Base-by-base conservation (phyloP, 2,888 invertebrate species). In the Acleris holmiana region DNA sequence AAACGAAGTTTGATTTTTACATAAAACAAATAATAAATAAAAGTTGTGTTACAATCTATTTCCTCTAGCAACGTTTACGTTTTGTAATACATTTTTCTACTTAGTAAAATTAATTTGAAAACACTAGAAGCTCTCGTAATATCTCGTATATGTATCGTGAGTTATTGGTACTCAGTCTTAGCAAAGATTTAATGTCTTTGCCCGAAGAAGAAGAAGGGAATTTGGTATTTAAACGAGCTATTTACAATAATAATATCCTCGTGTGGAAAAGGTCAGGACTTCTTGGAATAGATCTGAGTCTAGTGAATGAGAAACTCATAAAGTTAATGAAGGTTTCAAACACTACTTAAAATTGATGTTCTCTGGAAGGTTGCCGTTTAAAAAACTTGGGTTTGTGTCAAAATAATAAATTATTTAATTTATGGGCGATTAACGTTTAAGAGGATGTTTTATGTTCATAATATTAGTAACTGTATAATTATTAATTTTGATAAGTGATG, bases 361-460 rank as follows among this genome's bases (percentile, higher is more conserved):
- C 23, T 58, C 21, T 49, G 51, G 48, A 64, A 59, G 58, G 64
- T 59, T 48, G 58, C 41, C 18, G 46, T 40, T n/a, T 35, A 3
- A 15, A 35, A 17, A 41, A 44, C 48, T 58, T 41, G 46, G 41
- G 13, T 64, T 55, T 44, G 35, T 57, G 53, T 63, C 63, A 58
- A 59, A 63, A 57, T 53, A 13, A 58, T 64, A 58, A 64, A 64
- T 64, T 53, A 54, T 29, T 48, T 17, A 13, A 29, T 53, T 64
- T 53, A 44, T 59, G 58, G 64, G 64, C 64, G 58, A 54, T 40
- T 25, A 41, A 15, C 41, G 29, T 59, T 23, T 17, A 54, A 40
- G 63, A 53, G 48, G 58, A 59, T 59, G 46, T 63, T 46, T 64
- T 48, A 64, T 64, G 53, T 58, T 64, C 48, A 8, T 48, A 48